Evolutionary conservation across 30 jellyfish, hydroid and myxozoan genomes (phyloP), one percentile per base, ranked within the genome.

Genomic region (Chrysaora quinquecirrha): DNA sequence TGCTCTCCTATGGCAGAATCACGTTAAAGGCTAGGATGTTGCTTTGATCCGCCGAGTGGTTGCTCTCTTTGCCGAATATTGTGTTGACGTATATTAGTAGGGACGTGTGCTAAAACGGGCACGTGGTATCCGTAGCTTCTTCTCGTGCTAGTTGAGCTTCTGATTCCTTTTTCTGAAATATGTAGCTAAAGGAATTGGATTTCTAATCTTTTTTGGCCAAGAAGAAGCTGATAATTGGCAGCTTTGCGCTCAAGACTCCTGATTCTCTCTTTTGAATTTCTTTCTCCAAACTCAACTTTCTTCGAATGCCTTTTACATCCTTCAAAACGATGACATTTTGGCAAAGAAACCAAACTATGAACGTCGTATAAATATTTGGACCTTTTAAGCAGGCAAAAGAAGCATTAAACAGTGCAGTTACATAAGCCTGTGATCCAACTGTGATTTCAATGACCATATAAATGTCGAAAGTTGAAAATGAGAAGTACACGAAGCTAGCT

Each of bases 151-250:
- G 21, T 7, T 29, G 23, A 1, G 76, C 60, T 0, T 48, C 75
- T 14, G 52, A 24, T 16, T 64, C n/a, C 83, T 48, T 74, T 66
- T 22, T 35, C 75, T 0, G 60, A 32, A 11, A 84, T 29, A 20
- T 84, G 89, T 32, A 60, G 60, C 30, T 90, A 90, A 1, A 90
- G 75, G 9, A 71, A 28, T 73, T 90, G 97, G 2, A 90, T 71
- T 46, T 76, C 80, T 60, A 90, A 85, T 60, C 97, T 34, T 31
- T 84, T 94, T 48, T 90, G 97, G 25, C 96, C 97, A 1, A 94
- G 34, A 63, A 90, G 30, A 33, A 90, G 87, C 72, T 90, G 97
- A 63, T 84, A 85, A 29, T 84, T 89, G 18, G 96, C 97, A 3
- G 96, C 97, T 73, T 90, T 96, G 46, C 69, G 79, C 52, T 89